phyloP scores from a whole-genome alignment of 2,113 vertebrate species.

The Thamnophis sirtalis region DNA sequence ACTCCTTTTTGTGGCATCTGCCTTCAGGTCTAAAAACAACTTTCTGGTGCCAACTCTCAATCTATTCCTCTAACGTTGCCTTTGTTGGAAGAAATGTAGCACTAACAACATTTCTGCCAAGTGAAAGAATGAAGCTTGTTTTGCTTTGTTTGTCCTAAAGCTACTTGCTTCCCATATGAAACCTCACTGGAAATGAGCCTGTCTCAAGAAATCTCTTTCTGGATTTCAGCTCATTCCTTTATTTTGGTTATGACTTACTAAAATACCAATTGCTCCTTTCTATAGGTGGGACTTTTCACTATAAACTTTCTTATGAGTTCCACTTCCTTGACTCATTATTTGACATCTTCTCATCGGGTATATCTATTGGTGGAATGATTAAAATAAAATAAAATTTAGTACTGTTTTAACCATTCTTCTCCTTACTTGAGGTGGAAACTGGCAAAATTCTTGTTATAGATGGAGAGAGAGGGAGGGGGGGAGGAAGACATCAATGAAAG shows the following conservation, averaged over 20 bases:
- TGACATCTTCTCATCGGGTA: neutral
- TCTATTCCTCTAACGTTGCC: neutral
- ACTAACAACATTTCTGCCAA: accelerated
- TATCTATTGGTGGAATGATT: neutral
- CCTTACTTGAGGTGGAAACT: neutral
- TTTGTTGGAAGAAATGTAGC: neutral
- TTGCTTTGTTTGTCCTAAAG: neutral
- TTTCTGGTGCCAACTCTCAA: neutral
- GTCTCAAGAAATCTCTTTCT: neutral
- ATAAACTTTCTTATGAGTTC: neutral
- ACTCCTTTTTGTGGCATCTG: conserved; percentile 15
- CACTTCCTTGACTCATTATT: neutral
- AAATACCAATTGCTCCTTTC: neutral
- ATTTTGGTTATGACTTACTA: neutral
- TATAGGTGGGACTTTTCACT: neutral
- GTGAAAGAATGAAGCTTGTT: neutral
- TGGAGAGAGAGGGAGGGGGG: neutral
- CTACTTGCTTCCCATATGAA: neutral
- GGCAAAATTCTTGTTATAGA: neutral
- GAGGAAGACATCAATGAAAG: neutral
- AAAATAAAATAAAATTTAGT: neutral
- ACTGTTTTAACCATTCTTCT: neutral
- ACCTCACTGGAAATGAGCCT: neutral
- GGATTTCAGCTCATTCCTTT: neutral
- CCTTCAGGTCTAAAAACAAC: accelerated